These are phyloP conservation scores for Tringa solitaria DNA, from an alignment of 2,113 vertebrate genomes.

Conservation along the genomic window DNA sequence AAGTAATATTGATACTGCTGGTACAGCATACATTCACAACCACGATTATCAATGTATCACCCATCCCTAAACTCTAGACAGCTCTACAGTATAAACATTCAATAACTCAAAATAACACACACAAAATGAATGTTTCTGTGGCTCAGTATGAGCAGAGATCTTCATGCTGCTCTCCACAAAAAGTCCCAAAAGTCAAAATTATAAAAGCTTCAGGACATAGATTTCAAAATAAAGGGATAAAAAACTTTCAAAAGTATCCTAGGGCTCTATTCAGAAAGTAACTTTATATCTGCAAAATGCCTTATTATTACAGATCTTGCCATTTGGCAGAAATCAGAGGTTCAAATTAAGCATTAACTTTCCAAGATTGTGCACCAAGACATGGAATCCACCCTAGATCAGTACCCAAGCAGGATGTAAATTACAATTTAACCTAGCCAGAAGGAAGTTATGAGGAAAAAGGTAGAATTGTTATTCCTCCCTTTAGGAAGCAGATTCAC, in stretches of 20 bases:
- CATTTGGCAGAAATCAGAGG: not conserved
- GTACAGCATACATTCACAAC: not conserved
- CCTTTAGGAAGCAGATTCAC: not conserved
- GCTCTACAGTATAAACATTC: not conserved
- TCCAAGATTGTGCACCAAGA: not conserved
- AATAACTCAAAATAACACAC: not conserved
- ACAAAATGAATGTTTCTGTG: not conserved
- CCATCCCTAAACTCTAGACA: not conserved
- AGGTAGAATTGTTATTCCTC: not conserved
- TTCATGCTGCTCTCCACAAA: not conserved
- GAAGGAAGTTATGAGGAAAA: not conserved
- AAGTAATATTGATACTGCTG: not conserved
- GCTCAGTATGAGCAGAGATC: not conserved
- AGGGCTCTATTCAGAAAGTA: not conserved
- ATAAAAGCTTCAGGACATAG: not conserved
- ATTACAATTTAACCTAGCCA: not conserved
- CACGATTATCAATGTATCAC: not conserved
- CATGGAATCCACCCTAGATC: not conserved
- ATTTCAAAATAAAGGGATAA: not conserved
- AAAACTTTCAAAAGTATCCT: not conserved
- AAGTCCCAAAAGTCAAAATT: not conserved
- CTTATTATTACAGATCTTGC: not conserved
- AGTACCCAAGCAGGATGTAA: not conserved
- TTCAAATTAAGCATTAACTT: not conserved
- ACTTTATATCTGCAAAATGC: not conserved